Conservation (phyloP, 2,797 vertebrate genomes). For the Parotocinclus haroldoi region DNA sequence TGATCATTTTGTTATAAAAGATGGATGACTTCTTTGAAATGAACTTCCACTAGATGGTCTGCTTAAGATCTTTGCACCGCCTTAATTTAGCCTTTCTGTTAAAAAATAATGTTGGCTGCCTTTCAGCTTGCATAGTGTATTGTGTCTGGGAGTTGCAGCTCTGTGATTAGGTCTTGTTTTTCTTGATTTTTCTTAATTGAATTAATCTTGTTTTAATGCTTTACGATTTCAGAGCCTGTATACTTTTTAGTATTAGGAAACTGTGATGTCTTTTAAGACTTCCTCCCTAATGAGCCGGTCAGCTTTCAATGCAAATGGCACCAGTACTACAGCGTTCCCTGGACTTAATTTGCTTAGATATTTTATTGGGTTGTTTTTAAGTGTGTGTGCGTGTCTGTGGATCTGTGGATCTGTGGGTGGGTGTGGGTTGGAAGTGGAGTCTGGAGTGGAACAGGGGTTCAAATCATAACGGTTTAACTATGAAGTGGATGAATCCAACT, state of each 20-base stretch:
- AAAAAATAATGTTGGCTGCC: constrained; percentile 67
- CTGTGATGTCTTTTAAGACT: constrained; percentile 54
- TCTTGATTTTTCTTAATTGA: background rate
- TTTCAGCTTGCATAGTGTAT: constrained; percentile 37
- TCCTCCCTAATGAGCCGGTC: constrained; percentile 42
- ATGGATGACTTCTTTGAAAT: constrained; percentile 58
- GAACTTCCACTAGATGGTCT: constrained; percentile 54
- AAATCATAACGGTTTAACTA: background rate
- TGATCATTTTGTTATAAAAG: constrained; percentile 46
- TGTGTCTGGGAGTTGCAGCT: constrained; percentile 62
- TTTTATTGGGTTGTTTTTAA: background rate
- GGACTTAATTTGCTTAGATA: background rate
- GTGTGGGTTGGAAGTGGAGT: too few relatives aligned
- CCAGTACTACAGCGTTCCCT: background rate
- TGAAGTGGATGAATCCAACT: background rate
- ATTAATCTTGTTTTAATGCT: constrained; percentile 15
- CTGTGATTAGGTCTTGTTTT: constrained; percentile 63
- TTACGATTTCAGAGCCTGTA: constrained; percentile 54
- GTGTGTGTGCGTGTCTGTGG: too few relatives aligned
- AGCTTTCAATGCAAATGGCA: constrained; percentile 29
- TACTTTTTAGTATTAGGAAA: constrained; percentile 54
- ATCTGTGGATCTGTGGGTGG: too few relatives aligned
- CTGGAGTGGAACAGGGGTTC: too few relatives aligned
- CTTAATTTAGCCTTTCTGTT: constrained; percentile 22
- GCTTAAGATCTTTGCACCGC: constrained; percentile 32